Evolutionary conservation across 1,140 invertebrate species (phyloP).

Genomic region (Ephestia elutella): DNA sequence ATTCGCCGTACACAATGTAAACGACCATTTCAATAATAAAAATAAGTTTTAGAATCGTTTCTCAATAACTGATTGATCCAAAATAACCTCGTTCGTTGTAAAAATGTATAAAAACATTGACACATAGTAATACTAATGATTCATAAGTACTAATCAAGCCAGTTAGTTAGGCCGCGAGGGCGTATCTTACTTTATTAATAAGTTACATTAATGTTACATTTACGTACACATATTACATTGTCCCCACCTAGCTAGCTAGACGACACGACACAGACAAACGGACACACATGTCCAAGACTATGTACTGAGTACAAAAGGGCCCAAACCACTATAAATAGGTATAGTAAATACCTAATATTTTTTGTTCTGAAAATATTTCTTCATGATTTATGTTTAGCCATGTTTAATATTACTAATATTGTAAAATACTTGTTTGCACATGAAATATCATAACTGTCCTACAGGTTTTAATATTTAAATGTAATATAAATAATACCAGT

Average conservation of each 20-base stretch:
- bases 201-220: conserved; percentile 10
- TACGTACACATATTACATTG: conserved; percentile 4
- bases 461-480: no score
- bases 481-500: no score
- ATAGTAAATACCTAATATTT: background rate
- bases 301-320: background rate
- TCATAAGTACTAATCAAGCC: conserved; percentile 47
- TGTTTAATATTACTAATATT: no score
- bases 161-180: background rate
- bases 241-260: conserved; percentile 15
- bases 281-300: background rate
- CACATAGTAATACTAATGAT: conserved; percentile 48
- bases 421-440: no score
- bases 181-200: background rate
- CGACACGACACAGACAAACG: conserved; percentile 4
- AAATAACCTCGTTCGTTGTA: conserved; percentile 42
- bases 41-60: background rate
- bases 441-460: no score
- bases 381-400: no score
- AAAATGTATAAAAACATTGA: conserved; percentile 66
- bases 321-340: background rate
- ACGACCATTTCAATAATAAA: background rate
- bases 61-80: background rate
- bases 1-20: background rate
- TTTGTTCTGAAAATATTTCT: no score